A percentile compares a stretch with the other conserved stretches of the same genome.
These are phyloP conservation scores for Borostomias antarcticus DNA, from an alignment of 2,797 vertebrate species.

Conservation along the genomic window DNA sequence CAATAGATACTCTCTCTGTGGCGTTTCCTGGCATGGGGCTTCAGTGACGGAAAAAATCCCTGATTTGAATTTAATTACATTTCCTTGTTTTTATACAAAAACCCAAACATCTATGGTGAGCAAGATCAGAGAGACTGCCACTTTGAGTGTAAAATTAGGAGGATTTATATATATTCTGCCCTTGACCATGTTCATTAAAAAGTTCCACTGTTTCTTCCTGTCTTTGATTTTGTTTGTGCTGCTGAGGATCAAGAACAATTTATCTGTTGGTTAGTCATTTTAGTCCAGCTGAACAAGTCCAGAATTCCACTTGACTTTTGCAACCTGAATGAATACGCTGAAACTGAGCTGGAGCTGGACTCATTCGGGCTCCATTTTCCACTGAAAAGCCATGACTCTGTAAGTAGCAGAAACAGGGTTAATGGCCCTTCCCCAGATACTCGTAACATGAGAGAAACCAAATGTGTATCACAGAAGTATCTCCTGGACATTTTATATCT, in stretches of 20 bases:
- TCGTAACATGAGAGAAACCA: neutral
- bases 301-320: neutral
- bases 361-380: neutral
- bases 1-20: slow-evolving; percentile 29
- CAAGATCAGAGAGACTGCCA: slow-evolving; percentile 32
- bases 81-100: slow-evolving; percentile 46
- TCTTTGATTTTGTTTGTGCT: slow-evolving; percentile 45
- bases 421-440: neutral
- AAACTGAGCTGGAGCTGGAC: neutral
- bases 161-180: slow-evolving; percentile 29
- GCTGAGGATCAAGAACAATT: slow-evolving; percentile 25
- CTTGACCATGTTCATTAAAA: slow-evolving; percentile 47
- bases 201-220: slow-evolving; percentile 9
- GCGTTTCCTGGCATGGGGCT: slow-evolving; percentile 36
- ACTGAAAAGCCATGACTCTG: neutral
- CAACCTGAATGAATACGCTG: neutral
- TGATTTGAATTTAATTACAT: slow-evolving; percentile 52
- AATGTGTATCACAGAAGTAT: neutral
- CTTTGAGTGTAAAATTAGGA: slow-evolving; percentile 12
- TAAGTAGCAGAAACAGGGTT: neutral
- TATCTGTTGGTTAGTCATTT: too few species aligned
- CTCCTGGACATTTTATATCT: neutral
- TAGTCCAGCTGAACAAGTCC: too few species aligned
- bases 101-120: slow-evolving; percentile 33
- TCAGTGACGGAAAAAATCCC: slow-evolving; percentile 42